Evolutionary conservation across 2,888 invertebrate genomes (phyloP).

Genomic region (Rutpela maculata): DNA sequence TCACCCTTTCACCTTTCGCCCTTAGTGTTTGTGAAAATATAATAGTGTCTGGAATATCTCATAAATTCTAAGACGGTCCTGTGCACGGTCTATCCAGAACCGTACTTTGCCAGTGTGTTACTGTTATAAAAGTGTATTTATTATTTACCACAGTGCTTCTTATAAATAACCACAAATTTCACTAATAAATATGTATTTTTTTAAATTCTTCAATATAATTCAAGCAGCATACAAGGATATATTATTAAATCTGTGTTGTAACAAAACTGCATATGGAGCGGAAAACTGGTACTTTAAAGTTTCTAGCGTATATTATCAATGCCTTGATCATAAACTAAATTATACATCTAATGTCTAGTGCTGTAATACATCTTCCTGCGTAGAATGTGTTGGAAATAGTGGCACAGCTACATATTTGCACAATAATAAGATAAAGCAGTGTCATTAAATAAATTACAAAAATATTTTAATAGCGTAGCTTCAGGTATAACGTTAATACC

Average conservation of each 20-base stretch:
- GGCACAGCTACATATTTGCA: conserved; percentile 23
- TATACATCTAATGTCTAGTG: conserved; percentile 20
- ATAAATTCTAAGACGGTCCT: no score
- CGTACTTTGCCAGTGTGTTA: no score
- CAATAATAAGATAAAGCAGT: conserved; percentile 33
- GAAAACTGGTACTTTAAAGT: conserved; percentile 25
- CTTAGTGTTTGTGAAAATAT: no score
- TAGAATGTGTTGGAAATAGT: conserved; percentile 29
- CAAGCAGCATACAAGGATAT: background rate
- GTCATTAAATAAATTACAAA: conserved; percentile 30
- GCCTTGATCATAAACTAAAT: conserved; percentile 25
- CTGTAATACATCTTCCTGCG: conserved; percentile 18
- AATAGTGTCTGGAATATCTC: no score
- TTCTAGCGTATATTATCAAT: conserved; percentile 13
- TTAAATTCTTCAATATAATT: background rate
- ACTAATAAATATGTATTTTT: conserved; percentile 6
- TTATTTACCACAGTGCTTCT: background rate
- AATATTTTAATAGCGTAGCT: conserved; percentile 33
- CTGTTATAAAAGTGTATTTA: background rate
- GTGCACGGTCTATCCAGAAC: no score
- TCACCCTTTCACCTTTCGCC: no score
- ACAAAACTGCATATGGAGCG: conserved; percentile 1
- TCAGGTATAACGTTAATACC: conserved; percentile 16
- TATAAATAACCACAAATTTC: conserved; percentile 2
- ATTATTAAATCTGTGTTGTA: background rate